Conservation (phyloP, 2,113 vertebrate genomes). For the Arothron firmamentum region DNA sequence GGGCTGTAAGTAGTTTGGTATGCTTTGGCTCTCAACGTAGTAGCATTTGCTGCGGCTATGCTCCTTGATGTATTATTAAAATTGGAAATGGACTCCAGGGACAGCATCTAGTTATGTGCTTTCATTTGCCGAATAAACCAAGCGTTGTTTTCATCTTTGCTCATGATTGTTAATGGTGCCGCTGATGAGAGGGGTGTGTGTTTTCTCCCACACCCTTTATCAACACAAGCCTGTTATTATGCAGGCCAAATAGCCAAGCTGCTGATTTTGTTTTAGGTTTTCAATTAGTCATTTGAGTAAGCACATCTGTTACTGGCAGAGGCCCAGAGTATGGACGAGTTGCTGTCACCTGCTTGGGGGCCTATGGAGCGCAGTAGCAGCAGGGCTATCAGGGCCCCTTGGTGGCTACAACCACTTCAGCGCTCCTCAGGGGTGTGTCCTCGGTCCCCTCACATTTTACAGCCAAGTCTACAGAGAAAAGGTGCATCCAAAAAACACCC, state of each 20-base stretch:
- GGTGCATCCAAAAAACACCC: slow-evolving; percentile 61
- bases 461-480: slow-evolving; percentile 66
- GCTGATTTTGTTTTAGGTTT: slow-evolving; percentile 99
- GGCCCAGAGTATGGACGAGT: slow-evolving; percentile 83
- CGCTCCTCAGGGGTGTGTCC: slow-evolving; percentile 68
- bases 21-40: slow-evolving; percentile 90
- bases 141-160: slow-evolving; percentile 99
- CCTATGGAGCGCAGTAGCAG: slow-evolving; percentile 79
- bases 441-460: slow-evolving; percentile 69
- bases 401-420: slow-evolving; percentile 66
- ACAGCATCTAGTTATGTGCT: slow-evolving; percentile 98
- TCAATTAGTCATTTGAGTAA: slow-evolving; percentile 99
- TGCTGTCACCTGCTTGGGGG: slow-evolving; percentile 84
- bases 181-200: slow-evolving; percentile 93
- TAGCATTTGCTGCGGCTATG: slow-evolving; percentile 91
- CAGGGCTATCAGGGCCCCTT: slow-evolving; percentile 62
- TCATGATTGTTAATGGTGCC: slow-evolving; percentile 99
- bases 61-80: slow-evolving; percentile 99
- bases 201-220: slow-evolving; percentile 81
- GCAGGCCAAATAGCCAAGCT: slow-evolving; percentile 94
- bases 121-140: slow-evolving; percentile 99
- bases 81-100: slow-evolving; percentile 99
- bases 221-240: slow-evolving; percentile 92
- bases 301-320: slow-evolving; percentile 98
- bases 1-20: slow-evolving; percentile 90